Conservation (phyloP, 2,113 vertebrate genomes). For the Apus apus region DNA sequence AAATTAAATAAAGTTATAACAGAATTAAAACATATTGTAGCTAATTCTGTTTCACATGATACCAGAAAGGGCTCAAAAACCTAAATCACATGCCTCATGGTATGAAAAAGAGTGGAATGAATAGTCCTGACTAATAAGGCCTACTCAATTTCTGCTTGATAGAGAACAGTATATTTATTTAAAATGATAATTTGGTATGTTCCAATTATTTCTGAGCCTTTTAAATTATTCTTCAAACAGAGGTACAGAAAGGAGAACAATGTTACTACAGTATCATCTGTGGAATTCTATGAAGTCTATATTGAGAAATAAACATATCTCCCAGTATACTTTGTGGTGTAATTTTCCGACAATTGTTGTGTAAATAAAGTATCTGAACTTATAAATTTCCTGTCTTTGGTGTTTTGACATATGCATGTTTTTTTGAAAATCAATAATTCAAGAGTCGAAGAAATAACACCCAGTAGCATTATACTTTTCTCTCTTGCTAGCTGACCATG, state of each 20-base stretch:
- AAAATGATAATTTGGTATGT: background rate
- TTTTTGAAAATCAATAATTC: background rate
- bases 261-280: background rate
- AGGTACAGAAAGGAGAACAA: background rate
- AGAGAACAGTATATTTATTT: background rate
- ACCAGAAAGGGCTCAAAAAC: background rate
- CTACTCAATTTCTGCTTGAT: background rate
- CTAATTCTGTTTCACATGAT: background rate
- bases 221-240: background rate
- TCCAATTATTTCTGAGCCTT: background rate
- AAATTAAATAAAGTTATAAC: background rate
- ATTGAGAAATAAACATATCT: background rate
- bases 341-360: background rate
- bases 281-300: background rate
- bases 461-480: background rate
- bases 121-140: background rate
- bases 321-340: background rate
- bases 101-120: background rate
- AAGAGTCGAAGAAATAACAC: background rate
- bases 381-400: background rate
- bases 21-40: background rate
- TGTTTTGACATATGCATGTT: background rate
- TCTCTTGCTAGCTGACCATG: background rate
- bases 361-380: background rate
- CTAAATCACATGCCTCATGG: background rate